phyloP scores from a whole-genome alignment of 2,888 invertebrate genomes.

The Drosophila koepferae region DNA sequence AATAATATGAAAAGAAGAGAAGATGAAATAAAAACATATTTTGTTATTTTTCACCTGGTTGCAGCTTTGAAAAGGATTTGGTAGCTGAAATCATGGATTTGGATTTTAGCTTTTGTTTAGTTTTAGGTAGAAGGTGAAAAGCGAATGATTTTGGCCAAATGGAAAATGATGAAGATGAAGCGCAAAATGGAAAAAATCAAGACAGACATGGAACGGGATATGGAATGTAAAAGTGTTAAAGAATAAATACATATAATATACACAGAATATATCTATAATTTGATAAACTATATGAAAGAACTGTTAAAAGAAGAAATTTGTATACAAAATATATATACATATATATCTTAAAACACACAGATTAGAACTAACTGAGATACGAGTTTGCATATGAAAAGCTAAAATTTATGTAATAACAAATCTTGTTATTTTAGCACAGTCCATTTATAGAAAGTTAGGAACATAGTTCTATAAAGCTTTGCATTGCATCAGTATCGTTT shows the following conservation, averaged over 20 bases:
- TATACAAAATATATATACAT: too few relatives aligned
- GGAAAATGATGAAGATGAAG: conserved; percentile 28
- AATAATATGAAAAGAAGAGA: conserved; percentile 41
- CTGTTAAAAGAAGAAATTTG: too few relatives aligned
- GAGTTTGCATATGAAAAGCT: neutral
- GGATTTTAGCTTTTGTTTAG: conserved; percentile 64
- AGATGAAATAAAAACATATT: conserved; percentile 33
- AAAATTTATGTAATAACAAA: neutral
- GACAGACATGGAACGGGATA: neutral
- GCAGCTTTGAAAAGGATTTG: conserved; percentile 75
- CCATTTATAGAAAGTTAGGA: neutral
- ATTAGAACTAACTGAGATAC: neutral
- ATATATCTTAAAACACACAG: too few relatives aligned
- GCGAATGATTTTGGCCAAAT: conserved; percentile 31
- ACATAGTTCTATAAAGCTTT: neutral
- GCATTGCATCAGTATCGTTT: neutral
- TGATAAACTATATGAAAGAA: neutral
- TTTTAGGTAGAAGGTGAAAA: conserved; percentile 51
- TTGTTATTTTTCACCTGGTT: conserved; percentile 75
- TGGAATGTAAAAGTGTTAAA: neutral
- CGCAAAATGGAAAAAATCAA: conserved; percentile 20
- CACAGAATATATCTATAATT: neutral
- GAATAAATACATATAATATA: neutral
- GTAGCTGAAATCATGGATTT: conserved; percentile 73
- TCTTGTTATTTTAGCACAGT: neutral